Evolutionary conservation across 1,140 invertebrate species (phyloP).

Genomic region (Mycetomoellerius zeteki): DNA sequence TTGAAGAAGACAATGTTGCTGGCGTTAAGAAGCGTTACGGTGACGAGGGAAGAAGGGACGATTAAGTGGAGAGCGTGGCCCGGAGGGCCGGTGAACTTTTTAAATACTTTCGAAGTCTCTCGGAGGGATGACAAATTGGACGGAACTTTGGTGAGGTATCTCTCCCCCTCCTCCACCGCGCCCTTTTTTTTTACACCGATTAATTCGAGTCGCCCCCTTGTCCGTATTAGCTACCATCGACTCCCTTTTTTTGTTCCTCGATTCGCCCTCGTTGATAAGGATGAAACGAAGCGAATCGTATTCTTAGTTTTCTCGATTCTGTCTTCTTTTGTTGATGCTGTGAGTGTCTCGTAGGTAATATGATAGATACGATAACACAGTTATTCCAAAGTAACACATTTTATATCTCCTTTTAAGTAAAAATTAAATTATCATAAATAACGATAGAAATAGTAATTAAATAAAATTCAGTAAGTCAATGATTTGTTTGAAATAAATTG

Average conservation of each 20-base stretch:
- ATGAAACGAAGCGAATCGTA: constrained; percentile 35
- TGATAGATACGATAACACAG: background rate
- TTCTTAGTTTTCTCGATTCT: constrained; percentile 28
- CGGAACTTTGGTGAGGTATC: constrained; percentile 59
- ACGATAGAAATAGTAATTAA: background rate
- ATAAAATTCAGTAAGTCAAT: background rate
- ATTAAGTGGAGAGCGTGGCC: constrained; percentile 72
- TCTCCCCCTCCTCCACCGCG: background rate
- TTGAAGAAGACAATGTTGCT: constrained; percentile 41
- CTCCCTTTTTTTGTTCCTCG: background rate
- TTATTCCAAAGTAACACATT: too few relatives aligned
- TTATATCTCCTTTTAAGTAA: background rate
- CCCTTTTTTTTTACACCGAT: constrained; percentile 53
- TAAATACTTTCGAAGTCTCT: constrained; percentile 77
- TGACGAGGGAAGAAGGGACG: constrained; percentile 40
- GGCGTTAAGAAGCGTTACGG: constrained; percentile 71
- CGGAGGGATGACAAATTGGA: constrained; percentile 76
- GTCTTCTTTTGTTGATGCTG: background rate
- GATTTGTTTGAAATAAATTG: background rate
- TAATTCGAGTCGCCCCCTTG: constrained; percentile 70
- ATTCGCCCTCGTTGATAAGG: constrained; percentile 25
- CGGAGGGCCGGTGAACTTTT: constrained; percentile 72
- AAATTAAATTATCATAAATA: background rate
- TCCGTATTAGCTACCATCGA: constrained; percentile 36
- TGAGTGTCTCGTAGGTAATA: background rate